A percentile compares a stretch with the other conserved stretches of the same genome.
phyloP scores from a whole-genome alignment of 2,797 vertebrate genomes.

The Notolabrus celidotus region DNA sequence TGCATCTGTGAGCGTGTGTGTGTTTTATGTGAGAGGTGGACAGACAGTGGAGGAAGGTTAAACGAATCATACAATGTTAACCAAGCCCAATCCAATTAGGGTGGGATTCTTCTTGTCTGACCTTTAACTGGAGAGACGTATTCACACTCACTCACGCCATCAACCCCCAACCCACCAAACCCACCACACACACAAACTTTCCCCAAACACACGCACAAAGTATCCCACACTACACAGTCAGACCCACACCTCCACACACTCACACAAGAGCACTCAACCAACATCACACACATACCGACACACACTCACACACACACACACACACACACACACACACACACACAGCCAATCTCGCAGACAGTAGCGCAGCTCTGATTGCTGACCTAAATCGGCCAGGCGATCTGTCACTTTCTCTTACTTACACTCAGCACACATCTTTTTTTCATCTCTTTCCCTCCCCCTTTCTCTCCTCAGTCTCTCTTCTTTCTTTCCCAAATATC shows the following conservation, averaged over 20 bases:
- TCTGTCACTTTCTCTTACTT: constrained; percentile 86
- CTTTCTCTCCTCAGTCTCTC: constrained; percentile 35
- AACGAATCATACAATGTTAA: constrained; percentile 84
- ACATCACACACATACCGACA: constrained; percentile 17
- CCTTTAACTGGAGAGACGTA: constrained; percentile 75
- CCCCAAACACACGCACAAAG: constrained; percentile 29
- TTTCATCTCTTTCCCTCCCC: constrained; percentile 34
- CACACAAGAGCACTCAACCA: constrained; percentile 40
- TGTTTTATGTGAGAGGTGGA: constrained; percentile 39
- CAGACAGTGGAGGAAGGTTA: constrained; percentile 74
- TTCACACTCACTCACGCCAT: constrained; percentile 70
- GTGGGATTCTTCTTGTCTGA: constrained; percentile 80
- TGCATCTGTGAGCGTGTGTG: constrained; percentile 41
- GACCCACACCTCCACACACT: constrained; percentile 29
- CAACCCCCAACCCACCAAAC: constrained; percentile 37
- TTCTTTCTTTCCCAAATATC: constrained; percentile 52
- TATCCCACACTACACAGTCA: constrained; percentile 40
- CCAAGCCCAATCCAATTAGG: constrained; percentile 83
- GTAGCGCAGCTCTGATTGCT: constrained; percentile 78
- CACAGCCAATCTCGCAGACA: constrained; percentile 70
- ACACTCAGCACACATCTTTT: constrained; percentile 80
- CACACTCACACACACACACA: constrained; percentile 6
- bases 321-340: constrained; percentile 35
- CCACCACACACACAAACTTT: constrained; percentile 15
- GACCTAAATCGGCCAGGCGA: constrained; percentile 83